Evolutionary conservation across 1,140 invertebrate genomes (phyloP).

Genomic region (Ptiloglossa arizonensis): DNA sequence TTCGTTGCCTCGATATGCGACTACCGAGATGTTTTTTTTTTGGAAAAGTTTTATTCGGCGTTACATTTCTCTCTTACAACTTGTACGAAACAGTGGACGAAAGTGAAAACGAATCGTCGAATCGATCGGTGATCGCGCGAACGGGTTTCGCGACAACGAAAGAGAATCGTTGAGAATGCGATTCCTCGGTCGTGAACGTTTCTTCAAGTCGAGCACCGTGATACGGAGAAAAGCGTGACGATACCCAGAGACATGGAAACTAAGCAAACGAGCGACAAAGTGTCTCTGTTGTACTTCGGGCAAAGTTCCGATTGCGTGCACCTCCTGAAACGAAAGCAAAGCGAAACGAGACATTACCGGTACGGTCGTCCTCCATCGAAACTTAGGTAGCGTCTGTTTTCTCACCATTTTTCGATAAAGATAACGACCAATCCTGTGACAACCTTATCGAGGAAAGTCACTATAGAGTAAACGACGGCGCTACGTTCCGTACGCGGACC

Average conservation of each 20-base stretch:
- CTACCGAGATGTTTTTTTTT: no score
- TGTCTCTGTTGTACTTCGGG: slow-evolving; percentile 89
- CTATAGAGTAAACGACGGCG: slow-evolving; percentile 95
- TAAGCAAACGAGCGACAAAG: slow-evolving; percentile 89
- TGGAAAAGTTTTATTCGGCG: slow-evolving; percentile 1
- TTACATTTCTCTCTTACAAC: neutral
- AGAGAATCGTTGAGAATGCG: neutral
- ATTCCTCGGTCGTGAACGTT: neutral
- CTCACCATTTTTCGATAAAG: slow-evolving; percentile 91
- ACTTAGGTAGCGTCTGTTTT: slow-evolving; percentile 30
- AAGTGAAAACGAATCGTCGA: neutral
- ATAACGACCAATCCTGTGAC: slow-evolving; percentile 94
- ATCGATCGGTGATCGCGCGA: neutral
- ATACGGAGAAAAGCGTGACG: slow-evolving; percentile 80
- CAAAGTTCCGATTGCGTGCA: slow-evolving; percentile 85
- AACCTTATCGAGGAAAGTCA: slow-evolving; percentile 97
- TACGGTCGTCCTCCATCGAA: neutral
- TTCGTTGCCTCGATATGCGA: no score
- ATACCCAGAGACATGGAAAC: slow-evolving; percentile 87
- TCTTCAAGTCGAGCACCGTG: slow-evolving; percentile 50
- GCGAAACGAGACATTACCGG: neutral
- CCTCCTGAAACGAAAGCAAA: slow-evolving; percentile 81
- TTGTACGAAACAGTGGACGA: neutral
- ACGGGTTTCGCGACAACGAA: neutral
- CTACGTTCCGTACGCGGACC: slow-evolving; percentile 93